Base-by-base conservation (phyloP, 2,113 vertebrate species). In the Oceanites oceanicus region DNA sequence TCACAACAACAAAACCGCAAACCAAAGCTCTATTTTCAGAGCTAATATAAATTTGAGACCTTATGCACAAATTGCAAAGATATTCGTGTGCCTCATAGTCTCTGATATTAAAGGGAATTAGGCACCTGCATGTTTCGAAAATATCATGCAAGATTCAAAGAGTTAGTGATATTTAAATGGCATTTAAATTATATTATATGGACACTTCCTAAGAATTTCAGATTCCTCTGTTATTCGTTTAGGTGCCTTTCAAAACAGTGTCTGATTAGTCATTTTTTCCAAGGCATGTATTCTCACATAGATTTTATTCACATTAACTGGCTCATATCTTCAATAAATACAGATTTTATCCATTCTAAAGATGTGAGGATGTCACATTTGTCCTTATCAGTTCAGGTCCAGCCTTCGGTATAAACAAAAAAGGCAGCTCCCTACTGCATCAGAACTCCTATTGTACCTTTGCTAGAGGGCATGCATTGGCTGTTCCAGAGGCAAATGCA, bases 221-320 rank as follows among this genome's bases (percentile, higher is more conserved):
- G 14, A 13, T 87, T 68, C 25, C 17, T 94, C 34, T 77, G 21
- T 70, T 93, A 75, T 21, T 81, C 15, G 22, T 78, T 73, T 65
- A 73, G 19, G 3, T 42, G 23, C 15, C 27, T 85, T 90, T 72
- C 53, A 58, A 73, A 82, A 72, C 22, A 15, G 2, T 36, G 32
- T 30, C 49, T n/a, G 19, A n/a, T 91, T 80, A 73, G 34, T 50
- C 0, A 42, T 42, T 71, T 74, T 79, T 63, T 52, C 53, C 40
- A 66, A 71, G n/a, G 18, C 1, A 1, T 53, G 8, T 67, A 25
- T 89, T 73, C 14, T 84, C 56, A 63, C 0, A 0, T 62, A 40
- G 26, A 83, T 82, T 88, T 89, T 85, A 56, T 38, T 86, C 55
- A 40, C 7, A 17, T 86, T 63, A 49, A 40, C 34, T 61, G 52